Percentiles rank a stretch among this genome's conserved stretches.
phyloP scores from a whole-genome alignment of 30 jellyfish, hydroid and myxozoan species.

The Aurelia sp. region DNA sequence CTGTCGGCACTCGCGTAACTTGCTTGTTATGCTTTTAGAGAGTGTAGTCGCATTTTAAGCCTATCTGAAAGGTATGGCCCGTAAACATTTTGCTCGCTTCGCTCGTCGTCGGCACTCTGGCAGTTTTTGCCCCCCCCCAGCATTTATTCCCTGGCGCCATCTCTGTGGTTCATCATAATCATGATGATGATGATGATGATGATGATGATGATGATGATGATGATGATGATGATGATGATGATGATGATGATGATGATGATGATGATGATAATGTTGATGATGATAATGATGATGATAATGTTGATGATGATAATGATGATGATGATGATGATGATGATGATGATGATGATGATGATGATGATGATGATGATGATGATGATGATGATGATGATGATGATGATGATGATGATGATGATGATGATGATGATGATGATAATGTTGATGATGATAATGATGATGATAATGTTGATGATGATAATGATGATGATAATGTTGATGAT shows the following conservation, averaged over 20 bases:
- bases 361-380: slow-evolving; percentile 44
- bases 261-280: slow-evolving; percentile 39
- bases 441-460: slow-evolving; percentile 35
- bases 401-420: slow-evolving; percentile 48
- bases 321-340: slow-evolving; percentile 45
- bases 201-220: slow-evolving; percentile 58
- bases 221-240: slow-evolving; percentile 62
- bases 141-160: too few species aligned
- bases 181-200: slow-evolving; percentile 16
- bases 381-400: slow-evolving; percentile 45
- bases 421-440: slow-evolving; percentile 37
- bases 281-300: slow-evolving; percentile 40
- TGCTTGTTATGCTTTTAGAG: too few species aligned
- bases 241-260: slow-evolving; percentile 61
- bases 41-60: too few species aligned
- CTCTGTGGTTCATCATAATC: too few species aligned
- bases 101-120: too few species aligned
- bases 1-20: too few species aligned
- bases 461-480: slow-evolving; percentile 38
- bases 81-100: too few species aligned
- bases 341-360: slow-evolving; percentile 48
- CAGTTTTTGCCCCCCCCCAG: too few species aligned
- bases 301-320: slow-evolving; percentile 37
- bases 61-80: too few species aligned
- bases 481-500: slow-evolving; percentile 37